These are phyloP conservation scores for Aproaerema taeniolella DNA, from an alignment of 2,888 invertebrate species.

Conservation along the genomic window DNA sequence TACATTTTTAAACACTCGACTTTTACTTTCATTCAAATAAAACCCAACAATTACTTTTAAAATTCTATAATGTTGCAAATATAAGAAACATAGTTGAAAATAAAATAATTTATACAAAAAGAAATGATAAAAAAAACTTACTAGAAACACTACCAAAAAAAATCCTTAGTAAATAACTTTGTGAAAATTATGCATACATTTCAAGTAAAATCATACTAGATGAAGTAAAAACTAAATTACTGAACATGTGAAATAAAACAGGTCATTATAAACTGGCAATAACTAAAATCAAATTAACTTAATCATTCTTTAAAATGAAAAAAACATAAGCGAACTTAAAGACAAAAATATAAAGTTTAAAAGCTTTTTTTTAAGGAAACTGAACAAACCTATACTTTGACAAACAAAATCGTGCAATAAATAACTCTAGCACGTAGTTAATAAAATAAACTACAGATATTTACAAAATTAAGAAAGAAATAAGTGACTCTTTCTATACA, in stretches of 20 bases:
- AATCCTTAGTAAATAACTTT: conserved; percentile 12
- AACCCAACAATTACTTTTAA: conserved; percentile 10
- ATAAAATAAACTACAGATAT: neutral
- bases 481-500: no score
- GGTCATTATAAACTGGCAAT: conserved; percentile 10
- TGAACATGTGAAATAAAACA: conserved; percentile 14
- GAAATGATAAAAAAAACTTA: conserved; percentile 4
- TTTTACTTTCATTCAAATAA: no score
- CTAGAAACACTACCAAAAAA: conserved; percentile 10
- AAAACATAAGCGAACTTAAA: no score
- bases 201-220: conserved; percentile 2
- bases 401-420: conserved; percentile 9
- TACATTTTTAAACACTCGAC: conserved; percentile 1
- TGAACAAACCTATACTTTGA: conserved; percentile 8
- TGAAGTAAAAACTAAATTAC: conserved; percentile 12
- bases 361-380: no score
- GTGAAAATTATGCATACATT: conserved; percentile 4
- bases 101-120: conserved; percentile 10
- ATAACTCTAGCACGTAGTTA: neutral
- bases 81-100: conserved; percentile 27
- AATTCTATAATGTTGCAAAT: conserved; percentile 26
- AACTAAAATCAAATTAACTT: conserved; percentile 15
- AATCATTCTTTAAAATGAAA: conserved; percentile 15
- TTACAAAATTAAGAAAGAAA: no score
- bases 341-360: neutral